These are phyloP conservation scores for Hippocampus guttulatus DNA, from an alignment of 2,113 vertebrate genomes.

Conservation along the genomic window DNA sequence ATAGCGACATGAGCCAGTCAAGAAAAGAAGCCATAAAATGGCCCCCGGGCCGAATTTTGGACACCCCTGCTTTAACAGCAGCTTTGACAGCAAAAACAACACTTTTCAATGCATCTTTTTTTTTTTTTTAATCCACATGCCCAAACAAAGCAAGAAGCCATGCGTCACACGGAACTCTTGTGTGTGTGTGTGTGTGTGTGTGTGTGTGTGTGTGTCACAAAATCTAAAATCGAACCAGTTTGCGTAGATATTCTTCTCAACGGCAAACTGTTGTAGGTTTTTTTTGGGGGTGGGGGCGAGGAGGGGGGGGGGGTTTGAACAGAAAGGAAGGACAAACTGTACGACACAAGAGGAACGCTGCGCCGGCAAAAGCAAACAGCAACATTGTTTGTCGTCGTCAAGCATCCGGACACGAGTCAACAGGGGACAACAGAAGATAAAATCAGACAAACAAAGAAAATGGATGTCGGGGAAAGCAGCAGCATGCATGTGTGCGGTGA, in stretches of 20 bases:
- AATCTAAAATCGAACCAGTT: constrained; percentile 35
- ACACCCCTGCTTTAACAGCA: constrained; percentile 41
- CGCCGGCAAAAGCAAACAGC: constrained; percentile 43
- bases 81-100: constrained; percentile 66
- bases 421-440: constrained; percentile 29
- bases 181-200: not conserved
- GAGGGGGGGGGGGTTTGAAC: constrained; percentile 30
- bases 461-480: constrained; percentile 25
- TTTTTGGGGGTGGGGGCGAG: not conserved
- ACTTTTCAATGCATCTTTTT: constrained; percentile 65
- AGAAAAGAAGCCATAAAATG: not conserved
- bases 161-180: constrained; percentile 49
- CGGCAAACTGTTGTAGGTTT: constrained; percentile 33
- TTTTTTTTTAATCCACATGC: constrained; percentile 47
- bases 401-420: constrained; percentile 41
- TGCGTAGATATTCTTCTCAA: constrained; percentile 9
- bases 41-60: not conserved
- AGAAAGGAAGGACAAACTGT: constrained; percentile 63
- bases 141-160: constrained; percentile 44
- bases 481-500: constrained; percentile 63
- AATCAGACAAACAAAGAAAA: constrained; percentile 33
- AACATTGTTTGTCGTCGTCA: constrained; percentile 22
- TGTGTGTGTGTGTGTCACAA: constrained; percentile 27
- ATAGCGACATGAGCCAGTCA: not conserved
- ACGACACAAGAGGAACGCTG: constrained; percentile 48